These are phyloP conservation scores for Heliothis subflexa DNA, from an alignment of 1,140 invertebrate species.

Conservation along the genomic window DNA sequence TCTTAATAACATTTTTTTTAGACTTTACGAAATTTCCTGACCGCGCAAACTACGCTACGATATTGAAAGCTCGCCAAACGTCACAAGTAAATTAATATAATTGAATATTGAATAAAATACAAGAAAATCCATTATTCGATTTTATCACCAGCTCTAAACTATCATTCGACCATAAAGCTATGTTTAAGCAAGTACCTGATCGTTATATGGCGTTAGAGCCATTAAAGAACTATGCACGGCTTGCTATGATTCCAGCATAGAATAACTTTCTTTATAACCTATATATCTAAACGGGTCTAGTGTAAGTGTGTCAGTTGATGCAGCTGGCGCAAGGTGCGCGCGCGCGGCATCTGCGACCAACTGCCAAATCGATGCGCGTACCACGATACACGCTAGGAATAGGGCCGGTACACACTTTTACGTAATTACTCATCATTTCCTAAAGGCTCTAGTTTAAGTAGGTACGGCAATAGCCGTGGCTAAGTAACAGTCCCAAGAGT, in stretches of 20 bases:
- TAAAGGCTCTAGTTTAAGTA: too few relatives aligned
- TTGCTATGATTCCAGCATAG: constrained; percentile 24
- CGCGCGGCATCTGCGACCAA: constrained; percentile 49
- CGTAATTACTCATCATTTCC: too few relatives aligned
- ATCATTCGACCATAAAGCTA: background rate
- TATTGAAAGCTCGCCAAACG: too few relatives aligned
- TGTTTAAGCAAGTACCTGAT: background rate
- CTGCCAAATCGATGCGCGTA: constrained; percentile 54
- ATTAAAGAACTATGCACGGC: background rate
- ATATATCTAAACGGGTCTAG: constrained; percentile 42
- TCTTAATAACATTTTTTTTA: too few relatives aligned
- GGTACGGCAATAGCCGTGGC: too few relatives aligned
- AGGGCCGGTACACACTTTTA: background rate
- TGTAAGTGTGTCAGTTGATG: constrained; percentile 65
- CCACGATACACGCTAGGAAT: constrained; percentile 33
- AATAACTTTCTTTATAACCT: constrained; percentile 35
- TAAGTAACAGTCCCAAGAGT: too few relatives aligned
- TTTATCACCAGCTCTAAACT: too few relatives aligned
- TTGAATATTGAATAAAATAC: too few relatives aligned
- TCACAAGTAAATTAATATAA: too few relatives aligned
- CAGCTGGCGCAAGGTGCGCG: constrained; percentile 75
- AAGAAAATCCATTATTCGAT: too few relatives aligned
- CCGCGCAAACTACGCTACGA: too few relatives aligned
- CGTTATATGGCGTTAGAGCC: background rate
- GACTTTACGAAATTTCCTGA: too few relatives aligned